Base-by-base conservation (phyloP, 2,113 vertebrate genomes). In the Diadophis punctatus region DNA sequence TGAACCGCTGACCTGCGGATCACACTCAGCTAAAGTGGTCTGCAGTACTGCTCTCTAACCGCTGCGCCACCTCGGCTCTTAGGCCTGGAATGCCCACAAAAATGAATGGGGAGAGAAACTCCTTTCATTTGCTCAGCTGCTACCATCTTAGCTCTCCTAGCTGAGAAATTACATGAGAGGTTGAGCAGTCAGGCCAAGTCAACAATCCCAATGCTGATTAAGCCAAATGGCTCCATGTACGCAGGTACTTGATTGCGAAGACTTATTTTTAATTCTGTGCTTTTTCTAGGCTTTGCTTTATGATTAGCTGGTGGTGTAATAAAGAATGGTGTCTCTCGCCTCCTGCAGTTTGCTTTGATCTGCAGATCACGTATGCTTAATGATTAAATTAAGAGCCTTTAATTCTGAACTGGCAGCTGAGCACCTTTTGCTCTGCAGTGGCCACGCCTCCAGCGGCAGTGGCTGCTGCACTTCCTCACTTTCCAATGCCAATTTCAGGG, bases 351-450 rank as follows among this genome's bases (percentile, higher is more conserved):
- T 25, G 7, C 53, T 89, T 74, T 84, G 18, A n/a, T 25, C 63
- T 89, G 87, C 91, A 58, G 87, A 87, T 85, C 87, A 25, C 22
- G 12, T 89, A 34, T 58, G 48, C 30, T 80, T 60, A 56, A 80
- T 89, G 87, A 92, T 92, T 85, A 58, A 92, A 92, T 85, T 84
- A 89, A 92, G 92, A 90, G 53, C 53, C 68, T 85, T 90, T 86
- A 85, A 89, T 89, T 85, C 22, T 89, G 43, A 89, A n/a, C 74
- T 85, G 87, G 87, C 53, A 46, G n/a, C n/a, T 43, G 87, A 39
- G 18, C 74, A 85, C 43, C 74, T 92, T 85, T 39, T 51, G 20
- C 46, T 92, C 92, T 90, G 92, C 92, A 85, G 88, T 89, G 22
- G 53, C 88, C 88, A 49, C 88, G 49, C 87, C 63, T 56, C 63